Base-by-base conservation (phyloP, 2,888 invertebrate genomes). In the Drosophila fungiperda region DNA sequence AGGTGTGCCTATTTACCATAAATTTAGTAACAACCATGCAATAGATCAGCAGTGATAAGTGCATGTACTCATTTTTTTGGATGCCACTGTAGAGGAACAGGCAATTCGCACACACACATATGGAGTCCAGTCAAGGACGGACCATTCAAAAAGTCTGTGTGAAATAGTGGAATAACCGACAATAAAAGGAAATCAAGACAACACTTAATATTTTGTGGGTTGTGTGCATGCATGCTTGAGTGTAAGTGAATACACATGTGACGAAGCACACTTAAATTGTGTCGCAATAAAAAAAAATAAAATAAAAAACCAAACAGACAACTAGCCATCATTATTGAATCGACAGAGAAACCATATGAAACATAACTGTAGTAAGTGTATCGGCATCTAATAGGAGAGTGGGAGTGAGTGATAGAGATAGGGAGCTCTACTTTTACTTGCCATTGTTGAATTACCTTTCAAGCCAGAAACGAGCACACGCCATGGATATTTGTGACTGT, bases 401-500 rank as follows among this genome's bases (percentile, higher is more conserved):
- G 53, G 53, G 20, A 15, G 32, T 40, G 23, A 32, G 60, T 20
- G 35, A 29, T 26, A 55, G 53, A 35, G 58, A 33, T 45, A 40
- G 26, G 36, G 62, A 72, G 67, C 58, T 66, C 65, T 57, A 76
- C 48, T 33, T 60, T 49, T 26, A 49, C 32, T 50, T 65, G 49
- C 17, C 45, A 40, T 76, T 68, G 70, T 55, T 67, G 57, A 73
- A 78, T 92, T 95, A 96, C 96, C 96, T 96, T 97, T 97, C 90
- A 97, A 94, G 93, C 97, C 97, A 90, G 97, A 97, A 87, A 97
- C 97, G 92, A 97, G 95, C 87, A 97, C 97, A 93, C 97, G 95
- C 97, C 97, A 97, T 93, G 97, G 97, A 94, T 96, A 96, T 94
- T 96, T 96, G 94, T 97, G 96, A 94, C 96, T 96, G 93, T 97